Evolutionary conservation across 2,888 invertebrate genomes (phyloP).

Genomic region (Plebejus argus): DNA sequence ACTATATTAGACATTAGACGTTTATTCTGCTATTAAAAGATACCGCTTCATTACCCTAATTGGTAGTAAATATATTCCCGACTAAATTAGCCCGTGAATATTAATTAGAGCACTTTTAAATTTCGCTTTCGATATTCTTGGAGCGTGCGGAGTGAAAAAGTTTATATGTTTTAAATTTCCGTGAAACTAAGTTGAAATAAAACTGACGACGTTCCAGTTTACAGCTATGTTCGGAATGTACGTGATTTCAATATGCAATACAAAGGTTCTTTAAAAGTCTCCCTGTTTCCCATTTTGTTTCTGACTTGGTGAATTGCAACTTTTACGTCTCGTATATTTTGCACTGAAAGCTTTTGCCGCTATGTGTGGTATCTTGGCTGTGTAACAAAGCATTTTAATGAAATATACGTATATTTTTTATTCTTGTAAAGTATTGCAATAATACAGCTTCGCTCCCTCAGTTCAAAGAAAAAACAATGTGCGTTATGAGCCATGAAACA

Average conservation of each 20-base stretch:
- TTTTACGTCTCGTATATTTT: neutral
- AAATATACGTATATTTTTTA: neutral
- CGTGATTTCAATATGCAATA: conserved; percentile 19
- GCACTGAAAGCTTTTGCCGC: neutral
- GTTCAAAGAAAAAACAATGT: no score
- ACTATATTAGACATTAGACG: neutral
- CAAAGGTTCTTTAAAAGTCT: conserved; percentile 8
- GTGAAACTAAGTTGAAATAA: conserved; percentile 8
- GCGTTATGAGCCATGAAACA: no score
- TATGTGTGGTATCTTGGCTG: neutral
- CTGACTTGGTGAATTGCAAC: neutral
- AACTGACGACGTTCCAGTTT: conserved; percentile 10
- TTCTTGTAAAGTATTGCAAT: no score
- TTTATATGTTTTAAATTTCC: neutral
- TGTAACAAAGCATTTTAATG: neutral
- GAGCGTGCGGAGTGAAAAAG: conserved; percentile 5
- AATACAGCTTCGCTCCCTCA: no score
- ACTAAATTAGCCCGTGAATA: neutral
- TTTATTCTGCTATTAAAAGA: neutral
- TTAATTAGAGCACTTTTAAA: conserved; percentile 19
- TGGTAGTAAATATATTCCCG: neutral
- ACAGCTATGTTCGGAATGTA: conserved; percentile 4
- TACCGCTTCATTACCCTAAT: neutral
- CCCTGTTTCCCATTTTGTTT: neutral
- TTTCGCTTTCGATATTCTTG: neutral